A percentile compares a stretch with the other conserved stretches of the same genome.
These are phyloP conservation scores for Drosophila aldrichi DNA, from an alignment of 2,888 invertebrate species.

Conservation along the genomic window DNA sequence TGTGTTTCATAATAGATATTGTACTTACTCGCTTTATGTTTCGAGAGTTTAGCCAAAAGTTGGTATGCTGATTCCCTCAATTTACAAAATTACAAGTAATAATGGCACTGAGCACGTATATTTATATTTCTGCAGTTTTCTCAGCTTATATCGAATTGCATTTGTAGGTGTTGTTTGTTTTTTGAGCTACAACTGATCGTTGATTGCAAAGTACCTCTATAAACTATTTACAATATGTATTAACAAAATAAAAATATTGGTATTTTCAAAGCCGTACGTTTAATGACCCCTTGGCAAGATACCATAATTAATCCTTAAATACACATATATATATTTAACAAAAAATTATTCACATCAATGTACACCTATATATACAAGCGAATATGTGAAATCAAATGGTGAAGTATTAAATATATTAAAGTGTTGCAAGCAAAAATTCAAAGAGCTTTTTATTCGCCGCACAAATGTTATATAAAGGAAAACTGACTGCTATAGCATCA, in stretches of 20 bases:
- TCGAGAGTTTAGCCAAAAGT: slow-evolving; percentile 41
- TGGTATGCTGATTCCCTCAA: slow-evolving; percentile 73
- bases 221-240: slow-evolving; percentile 52
- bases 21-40: slow-evolving; percentile 48
- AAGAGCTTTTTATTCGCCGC: slow-evolving; percentile 21
- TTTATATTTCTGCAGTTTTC: slow-evolving; percentile 40
- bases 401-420: slow-evolving; percentile 74
- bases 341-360: slow-evolving; percentile 36
- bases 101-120: slow-evolving; percentile 31
- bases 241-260: slow-evolving; percentile 33
- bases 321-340: slow-evolving; percentile 38
- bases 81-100: slow-evolving; percentile 23
- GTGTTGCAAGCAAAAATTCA: slow-evolving; percentile 53
- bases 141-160: slow-evolving; percentile 69
- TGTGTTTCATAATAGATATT: slow-evolving; percentile 62
- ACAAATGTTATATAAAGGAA: neutral
- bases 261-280: slow-evolving; percentile 51
- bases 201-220: slow-evolving; percentile 74
- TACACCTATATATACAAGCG: slow-evolving; percentile 47
- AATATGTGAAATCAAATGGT: slow-evolving; percentile 65
- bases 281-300: slow-evolving; percentile 54
- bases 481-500: slow-evolving; percentile 15
- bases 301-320: slow-evolving; percentile 33
- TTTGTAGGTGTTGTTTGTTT: slow-evolving; percentile 73
- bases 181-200: slow-evolving; percentile 66